Conservation (phyloP, 2,113 vertebrate species). For the Lepus timidus region DNA sequence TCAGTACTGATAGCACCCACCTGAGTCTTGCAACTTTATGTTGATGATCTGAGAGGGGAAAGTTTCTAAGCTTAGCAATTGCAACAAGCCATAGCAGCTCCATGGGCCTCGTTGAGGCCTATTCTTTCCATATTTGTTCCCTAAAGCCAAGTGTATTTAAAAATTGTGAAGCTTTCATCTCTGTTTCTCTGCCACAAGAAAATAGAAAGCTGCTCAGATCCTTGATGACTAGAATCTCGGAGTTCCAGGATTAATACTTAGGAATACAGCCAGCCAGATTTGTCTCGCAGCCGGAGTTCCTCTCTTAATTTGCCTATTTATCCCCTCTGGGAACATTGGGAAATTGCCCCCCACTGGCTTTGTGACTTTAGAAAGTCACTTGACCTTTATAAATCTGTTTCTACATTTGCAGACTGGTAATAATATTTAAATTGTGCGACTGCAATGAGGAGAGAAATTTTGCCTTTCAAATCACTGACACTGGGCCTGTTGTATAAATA, state of each 20-base stretch:
- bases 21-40: neutral
- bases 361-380: neutral
- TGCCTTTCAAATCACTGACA: too few relatives aligned
- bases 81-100: neutral
- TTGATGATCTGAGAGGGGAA: neutral
- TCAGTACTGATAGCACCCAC: neutral
- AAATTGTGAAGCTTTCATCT: neutral
- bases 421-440: neutral
- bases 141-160: neutral
- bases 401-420: neutral
- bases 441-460: neutral
- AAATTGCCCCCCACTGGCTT: neutral
- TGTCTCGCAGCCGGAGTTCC: neutral
- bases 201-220: neutral
- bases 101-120: too few relatives aligned
- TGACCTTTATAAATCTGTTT: neutral
- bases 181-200: neutral
- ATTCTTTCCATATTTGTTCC: neutral
- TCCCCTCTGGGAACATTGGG: neutral
- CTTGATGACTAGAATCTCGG: neutral
- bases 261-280: neutral
- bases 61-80: neutral
- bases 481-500: rapidly evolving
- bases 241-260: neutral
- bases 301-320: neutral